Evolutionary conservation across 2,888 invertebrate genomes (phyloP).

Genomic region (Torymus tubicola): DNA sequence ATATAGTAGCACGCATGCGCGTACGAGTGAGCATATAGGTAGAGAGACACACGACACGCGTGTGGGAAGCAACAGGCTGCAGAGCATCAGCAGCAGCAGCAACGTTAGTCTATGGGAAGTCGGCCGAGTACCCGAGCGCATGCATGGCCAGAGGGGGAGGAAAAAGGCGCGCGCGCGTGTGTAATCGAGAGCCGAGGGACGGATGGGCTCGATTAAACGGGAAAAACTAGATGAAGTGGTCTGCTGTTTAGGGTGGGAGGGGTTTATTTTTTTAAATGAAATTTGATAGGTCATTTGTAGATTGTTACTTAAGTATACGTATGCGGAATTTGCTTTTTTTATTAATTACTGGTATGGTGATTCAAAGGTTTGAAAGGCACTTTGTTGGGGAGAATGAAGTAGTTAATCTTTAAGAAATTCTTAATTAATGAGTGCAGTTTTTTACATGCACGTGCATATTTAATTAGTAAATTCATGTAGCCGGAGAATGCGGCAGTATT

Average conservation of each 20-base stretch:
- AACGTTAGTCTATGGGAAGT: slow-evolving; percentile 46
- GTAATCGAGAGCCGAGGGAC: slow-evolving; percentile 18
- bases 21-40: background rate
- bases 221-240: slow-evolving; percentile 12
- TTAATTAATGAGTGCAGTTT: background rate
- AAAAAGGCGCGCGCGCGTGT: slow-evolving; percentile 1
- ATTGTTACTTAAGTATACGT: too few relatives aligned
- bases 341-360: too few relatives aligned
- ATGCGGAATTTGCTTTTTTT: too few relatives aligned
- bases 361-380: too few relatives aligned
- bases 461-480: slow-evolving; percentile 30
- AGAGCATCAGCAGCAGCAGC: slow-evolving; percentile 10
- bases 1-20: background rate
- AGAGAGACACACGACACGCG: slow-evolving; percentile 18
- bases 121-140: slow-evolving; percentile 28
- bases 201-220: slow-evolving; percentile 38
- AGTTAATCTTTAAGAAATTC: background rate
- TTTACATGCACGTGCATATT: background rate
- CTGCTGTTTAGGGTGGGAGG: too few relatives aligned
- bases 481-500: slow-evolving; percentile 14
- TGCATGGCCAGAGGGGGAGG: slow-evolving; percentile 2
- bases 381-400: too few relatives aligned
- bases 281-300: too few relatives aligned
- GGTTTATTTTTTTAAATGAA: too few relatives aligned
- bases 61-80: slow-evolving; percentile 55